Evolutionary conservation across 2,113 vertebrate species (phyloP), one percentile per base, ranked within the genome.

Genomic region (Chionomys nivalis): DNA sequence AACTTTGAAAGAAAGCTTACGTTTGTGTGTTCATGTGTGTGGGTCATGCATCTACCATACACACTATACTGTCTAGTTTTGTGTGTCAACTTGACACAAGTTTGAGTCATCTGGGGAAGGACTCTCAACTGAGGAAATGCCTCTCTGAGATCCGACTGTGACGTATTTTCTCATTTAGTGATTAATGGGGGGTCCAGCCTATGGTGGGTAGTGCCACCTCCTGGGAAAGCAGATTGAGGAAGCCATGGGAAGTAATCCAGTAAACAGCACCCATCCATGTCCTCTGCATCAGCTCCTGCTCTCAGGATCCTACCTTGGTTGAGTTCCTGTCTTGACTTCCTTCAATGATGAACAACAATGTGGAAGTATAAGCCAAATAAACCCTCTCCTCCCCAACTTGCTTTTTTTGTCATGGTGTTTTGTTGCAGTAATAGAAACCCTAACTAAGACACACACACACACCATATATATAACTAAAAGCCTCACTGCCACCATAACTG

Each of bases 1-100:
- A 94, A 78, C 81, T 83, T 63, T 68, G 23, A 95, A 89, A 90
- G 17, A 81, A 72, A 19, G 31, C 3, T 55, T 93, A 91, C 42
- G 49, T 47, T 26, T 76, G 21, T 44, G n/a, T 47, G 26, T 66
- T 44, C 52, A 2, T 33, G 17, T 28, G 9, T 66, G 9, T 86
- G 21, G 70, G 5, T 87, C 11, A 1, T 68, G 4, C 14, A 87
- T 70, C 24, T 55, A n/a, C n/a, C 31, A 75, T 23, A 26, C 73
- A 76, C 39, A 28, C 39, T 70, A 36, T 19, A n/a, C 68, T 70
- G 17, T 3, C 7, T 72, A 39, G 19, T 10, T 72, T n/a, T n/a
- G 36, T 21, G 36, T 39, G 36, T 72, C 70, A 39, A 23, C 8
- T n/a, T 73, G 70, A 39, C n/a, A 73, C 70, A 39, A 73, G 8